These are phyloP conservation scores for Apodemia hepburni DNA, from an alignment of 2,888 invertebrate species.

Conservation along the genomic window DNA sequence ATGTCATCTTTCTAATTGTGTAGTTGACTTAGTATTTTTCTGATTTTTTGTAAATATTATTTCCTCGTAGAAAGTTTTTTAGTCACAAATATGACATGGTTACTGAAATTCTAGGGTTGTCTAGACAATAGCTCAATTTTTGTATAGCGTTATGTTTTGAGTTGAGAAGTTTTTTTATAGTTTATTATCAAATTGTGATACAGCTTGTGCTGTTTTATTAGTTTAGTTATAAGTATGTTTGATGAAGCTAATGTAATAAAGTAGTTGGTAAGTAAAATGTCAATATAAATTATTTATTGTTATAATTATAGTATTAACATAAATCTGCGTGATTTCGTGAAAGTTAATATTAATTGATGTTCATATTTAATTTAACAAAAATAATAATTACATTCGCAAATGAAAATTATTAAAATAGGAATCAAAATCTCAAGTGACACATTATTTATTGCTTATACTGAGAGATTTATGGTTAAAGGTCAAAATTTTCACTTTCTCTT, in stretches of 20 bases:
- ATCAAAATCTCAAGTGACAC: too few species aligned
- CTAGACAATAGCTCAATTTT: slow-evolving; percentile 74
- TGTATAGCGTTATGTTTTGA: slow-evolving; percentile 55
- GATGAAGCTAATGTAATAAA: slow-evolving; percentile 55
- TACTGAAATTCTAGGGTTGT: slow-evolving; percentile 74
- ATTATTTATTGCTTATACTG: too few species aligned
- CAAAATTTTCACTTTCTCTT: too few species aligned
- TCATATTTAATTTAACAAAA: neutral
- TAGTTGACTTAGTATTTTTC: slow-evolving; percentile 38
- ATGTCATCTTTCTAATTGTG: slow-evolving; percentile 53
- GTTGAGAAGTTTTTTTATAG: slow-evolving; percentile 58
- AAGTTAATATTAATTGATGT: neutral
- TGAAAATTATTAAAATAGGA: too few species aligned
- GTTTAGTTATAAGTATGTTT: slow-evolving; percentile 55
- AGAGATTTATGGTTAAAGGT: too few species aligned
- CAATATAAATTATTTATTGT: slow-evolving; percentile 47
- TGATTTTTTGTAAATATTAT: slow-evolving; percentile 59
- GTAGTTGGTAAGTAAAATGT: slow-evolving; percentile 58
- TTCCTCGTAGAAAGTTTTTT: slow-evolving; percentile 37
- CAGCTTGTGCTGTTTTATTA: slow-evolving; percentile 63
- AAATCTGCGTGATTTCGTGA: slow-evolving; percentile 32
- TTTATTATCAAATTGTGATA: slow-evolving; percentile 60
- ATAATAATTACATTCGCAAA: too few species aligned
- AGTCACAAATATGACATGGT: slow-evolving; percentile 56
- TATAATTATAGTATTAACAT: slow-evolving; percentile 49